These are phyloP conservation scores for Trialeurodes vaporariorum DNA, from an alignment of 1,140 invertebrate species.

Conservation along the genomic window DNA sequence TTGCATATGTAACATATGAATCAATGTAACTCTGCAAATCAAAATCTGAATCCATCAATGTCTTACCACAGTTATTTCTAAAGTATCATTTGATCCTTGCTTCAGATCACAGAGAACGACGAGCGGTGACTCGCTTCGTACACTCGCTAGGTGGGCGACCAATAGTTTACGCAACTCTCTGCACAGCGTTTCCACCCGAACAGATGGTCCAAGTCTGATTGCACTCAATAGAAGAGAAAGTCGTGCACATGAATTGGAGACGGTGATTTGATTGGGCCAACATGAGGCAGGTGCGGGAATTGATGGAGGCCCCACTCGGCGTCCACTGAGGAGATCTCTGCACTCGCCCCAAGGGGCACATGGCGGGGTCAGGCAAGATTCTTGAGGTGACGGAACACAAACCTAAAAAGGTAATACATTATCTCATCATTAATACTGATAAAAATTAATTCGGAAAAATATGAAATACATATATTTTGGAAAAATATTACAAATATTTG, in stretches of 20 bases:
- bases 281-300: constrained; percentile 61
- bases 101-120: constrained; percentile 72
- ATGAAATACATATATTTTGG: too few relatives aligned
- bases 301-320: constrained; percentile 58
- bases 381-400: constrained; percentile 59
- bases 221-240: constrained; percentile 57
- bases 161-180: constrained; percentile 50
- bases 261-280: constrained; percentile 59
- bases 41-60: too few relatives aligned
- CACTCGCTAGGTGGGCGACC: constrained; percentile 44
- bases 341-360: constrained; percentile 74
- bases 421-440: too few relatives aligned
- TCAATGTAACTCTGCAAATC: background rate
- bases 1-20: too few relatives aligned
- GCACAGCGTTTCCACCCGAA: constrained; percentile 59
- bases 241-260: constrained; percentile 58
- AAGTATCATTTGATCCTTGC: constrained; percentile 59
- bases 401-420: too few relatives aligned
- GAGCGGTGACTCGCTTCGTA: constrained; percentile 37
- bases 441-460: too few relatives aligned
- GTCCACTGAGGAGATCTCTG: constrained; percentile 53
- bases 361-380: constrained; percentile 61
- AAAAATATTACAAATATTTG: too few relatives aligned
- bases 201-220: constrained; percentile 46
- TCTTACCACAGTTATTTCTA: constrained; percentile 77